Conservation (phyloP, 2,797 vertebrate species). For the Aldrovandia affinis region DNA sequence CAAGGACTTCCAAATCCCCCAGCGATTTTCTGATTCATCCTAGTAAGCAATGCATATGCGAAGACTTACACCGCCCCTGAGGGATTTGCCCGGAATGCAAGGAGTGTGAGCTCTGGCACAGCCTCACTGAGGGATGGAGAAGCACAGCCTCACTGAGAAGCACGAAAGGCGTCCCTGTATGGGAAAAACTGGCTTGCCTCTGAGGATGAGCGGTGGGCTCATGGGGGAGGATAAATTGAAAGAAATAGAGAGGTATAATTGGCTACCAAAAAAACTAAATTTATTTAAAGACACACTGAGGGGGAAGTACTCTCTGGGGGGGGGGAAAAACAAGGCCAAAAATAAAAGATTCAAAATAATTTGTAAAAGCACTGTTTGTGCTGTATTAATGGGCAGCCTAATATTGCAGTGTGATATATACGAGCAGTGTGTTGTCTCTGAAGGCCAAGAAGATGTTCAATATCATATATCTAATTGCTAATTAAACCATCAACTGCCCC, state of each 20-base stretch:
- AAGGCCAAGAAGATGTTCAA: slow-evolving; percentile 32
- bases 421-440: slow-evolving; percentile 10
- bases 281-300: slow-evolving; percentile 16
- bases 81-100: too few species aligned
- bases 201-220: too few species aligned
- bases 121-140: too few species aligned
- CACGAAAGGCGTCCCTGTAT: too few species aligned
- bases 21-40: slow-evolving; percentile 33
- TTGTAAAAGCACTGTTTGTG: slow-evolving; percentile 10
- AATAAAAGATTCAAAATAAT: slow-evolving; percentile 29
- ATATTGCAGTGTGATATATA: slow-evolving; percentile 25
- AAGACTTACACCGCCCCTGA: too few species aligned
- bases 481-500: slow-evolving; percentile 53
- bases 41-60: slow-evolving; percentile 38
- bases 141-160: too few species aligned
- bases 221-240: too few species aligned
- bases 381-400: slow-evolving; percentile 14
- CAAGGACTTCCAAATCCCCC: slow-evolving; percentile 28
- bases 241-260: too few species aligned
- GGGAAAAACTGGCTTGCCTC: too few species aligned
- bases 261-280: too few species aligned
- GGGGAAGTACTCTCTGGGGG: neutral
- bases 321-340: slow-evolving; percentile 37
- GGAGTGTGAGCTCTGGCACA: too few species aligned
- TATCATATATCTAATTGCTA: slow-evolving; percentile 46